Conservation (phyloP, 2,888 invertebrate genomes). For the Aelia acuminata region DNA sequence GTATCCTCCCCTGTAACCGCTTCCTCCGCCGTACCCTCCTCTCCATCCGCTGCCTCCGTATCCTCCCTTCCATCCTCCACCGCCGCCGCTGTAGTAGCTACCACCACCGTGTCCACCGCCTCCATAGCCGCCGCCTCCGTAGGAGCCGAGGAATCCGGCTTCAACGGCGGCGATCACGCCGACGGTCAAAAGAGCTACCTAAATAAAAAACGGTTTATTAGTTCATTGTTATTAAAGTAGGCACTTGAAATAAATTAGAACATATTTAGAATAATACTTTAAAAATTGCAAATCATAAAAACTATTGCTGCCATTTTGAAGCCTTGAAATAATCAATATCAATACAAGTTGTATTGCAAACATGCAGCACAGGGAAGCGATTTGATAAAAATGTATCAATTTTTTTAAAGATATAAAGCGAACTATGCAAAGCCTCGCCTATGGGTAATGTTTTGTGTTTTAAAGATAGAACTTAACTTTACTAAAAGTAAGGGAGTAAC, state of each 20-base stretch:
- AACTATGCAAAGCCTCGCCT: too few relatives aligned
- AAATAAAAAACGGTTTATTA: not conserved
- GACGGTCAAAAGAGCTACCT: constrained; percentile 17
- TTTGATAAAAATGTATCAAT: too few relatives aligned
- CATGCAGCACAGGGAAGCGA: too few relatives aligned
- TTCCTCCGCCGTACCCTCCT: not conserved
- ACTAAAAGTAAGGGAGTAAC: too few relatives aligned
- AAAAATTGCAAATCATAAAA: too few relatives aligned
- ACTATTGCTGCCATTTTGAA: too few relatives aligned
- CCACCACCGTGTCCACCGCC: not conserved
- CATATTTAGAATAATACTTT: too few relatives aligned
- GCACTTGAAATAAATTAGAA: not conserved
- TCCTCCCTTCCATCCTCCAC: constrained; percentile 20
- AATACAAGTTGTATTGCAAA: too few relatives aligned
- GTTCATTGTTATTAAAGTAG: not conserved
- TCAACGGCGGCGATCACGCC: constrained; percentile 21
- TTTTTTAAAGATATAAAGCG: too few relatives aligned
- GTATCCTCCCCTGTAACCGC: constrained; percentile 33
- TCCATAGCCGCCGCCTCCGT: constrained; percentile 11
- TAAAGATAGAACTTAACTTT: too few relatives aligned
- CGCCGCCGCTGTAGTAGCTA: not conserved
- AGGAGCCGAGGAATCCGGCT: not conserved
- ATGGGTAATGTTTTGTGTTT: too few relatives aligned
- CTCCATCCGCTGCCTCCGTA: not conserved
- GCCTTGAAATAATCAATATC: too few relatives aligned